Base-by-base conservation (phyloP, 1,140 invertebrate genomes). In the Procambarus clarkii region DNA sequence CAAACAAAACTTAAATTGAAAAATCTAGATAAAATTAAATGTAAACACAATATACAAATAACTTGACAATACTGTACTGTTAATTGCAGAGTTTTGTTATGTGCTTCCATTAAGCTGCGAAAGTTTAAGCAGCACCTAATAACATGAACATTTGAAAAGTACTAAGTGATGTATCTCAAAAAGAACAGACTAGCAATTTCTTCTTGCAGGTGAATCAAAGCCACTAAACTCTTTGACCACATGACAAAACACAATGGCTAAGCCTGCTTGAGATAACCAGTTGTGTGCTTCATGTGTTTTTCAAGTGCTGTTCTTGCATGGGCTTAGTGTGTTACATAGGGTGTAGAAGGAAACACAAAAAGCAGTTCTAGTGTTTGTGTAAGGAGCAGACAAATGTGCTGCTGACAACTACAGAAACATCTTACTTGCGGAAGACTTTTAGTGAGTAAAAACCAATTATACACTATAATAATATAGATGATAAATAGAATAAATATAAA, bases 341-440 rank as follows among this genome's bases (percentile, higher is more conserved):
- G 78, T 83, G 86, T 87, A 15, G 58, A 83, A 83, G 50, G 46
- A 60, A 91, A 91, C 88, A 91, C 81, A 91, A 91, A 91, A 91
- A 91, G 88, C 88, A 76, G 76, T 78, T 84, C 88, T 91, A 91
- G 82, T 91, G 82, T 91, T 45, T 91, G 87, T 86, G 79, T 82
- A 44, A 45, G 69, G 81, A 91, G 60, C 34, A 58, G 60, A 74
- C 88, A 58, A 76, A 76, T 91, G 88, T 78, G 82, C 69, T 91
- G 86, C 54, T 91, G 44, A 78, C 34, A 84, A 91, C 88, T 91
- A 91, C 88, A 84, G 18, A 84, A 89, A 84, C 76, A 83, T 91
- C 60, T 84, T 58, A 71, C 82, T 91, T 91, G 81, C 74, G 76
- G 64, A 60, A 84, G 82, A 91, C 82, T 84, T 24, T 84, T 3